Conservation (phyloP, 1,140 invertebrate genomes). For the Ooceraea biroi region DNA sequence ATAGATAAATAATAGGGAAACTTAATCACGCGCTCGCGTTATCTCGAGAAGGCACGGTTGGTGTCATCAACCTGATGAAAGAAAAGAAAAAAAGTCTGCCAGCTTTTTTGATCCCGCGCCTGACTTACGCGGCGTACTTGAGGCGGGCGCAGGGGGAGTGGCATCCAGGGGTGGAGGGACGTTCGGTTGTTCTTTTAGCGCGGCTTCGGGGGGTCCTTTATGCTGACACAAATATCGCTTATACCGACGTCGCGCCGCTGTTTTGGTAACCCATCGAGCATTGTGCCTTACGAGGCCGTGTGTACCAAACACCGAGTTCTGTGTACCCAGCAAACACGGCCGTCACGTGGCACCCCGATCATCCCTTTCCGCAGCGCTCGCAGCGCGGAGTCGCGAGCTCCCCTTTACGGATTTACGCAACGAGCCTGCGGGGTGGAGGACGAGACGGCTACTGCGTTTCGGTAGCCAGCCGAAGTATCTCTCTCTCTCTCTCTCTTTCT, state of each 20-base stretch:
- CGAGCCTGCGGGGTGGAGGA: slow-evolving; percentile 40
- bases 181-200: slow-evolving; percentile 84
- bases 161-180: slow-evolving; percentile 26
- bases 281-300: slow-evolving; percentile 81
- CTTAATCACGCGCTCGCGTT: too few species aligned
- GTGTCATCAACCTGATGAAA: too few species aligned
- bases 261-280: slow-evolving; percentile 86
- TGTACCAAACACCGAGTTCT: slow-evolving; percentile 82
- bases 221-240: slow-evolving; percentile 87
- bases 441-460: slow-evolving; percentile 16
- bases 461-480: slow-evolving; percentile 26
- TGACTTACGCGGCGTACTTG: too few species aligned
- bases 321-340: slow-evolving; percentile 85
- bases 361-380: slow-evolving; percentile 69
- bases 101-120: too few species aligned
- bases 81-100: too few species aligned
- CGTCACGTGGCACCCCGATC: slow-evolving; percentile 82
- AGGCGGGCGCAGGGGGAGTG: not conserved
- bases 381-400: slow-evolving; percentile 60
- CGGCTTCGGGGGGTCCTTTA: slow-evolving; percentile 83
- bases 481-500: slow-evolving; percentile 15
- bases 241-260: slow-evolving; percentile 84
- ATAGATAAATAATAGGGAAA: too few species aligned
- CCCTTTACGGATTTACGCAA: slow-evolving; percentile 80
- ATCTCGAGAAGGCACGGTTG: too few species aligned